Evolutionary conservation across 1,140 invertebrate genomes (phyloP), one percentile per base, ranked within the genome.

Genomic region (Gonioctena quinquepunctata): DNA sequence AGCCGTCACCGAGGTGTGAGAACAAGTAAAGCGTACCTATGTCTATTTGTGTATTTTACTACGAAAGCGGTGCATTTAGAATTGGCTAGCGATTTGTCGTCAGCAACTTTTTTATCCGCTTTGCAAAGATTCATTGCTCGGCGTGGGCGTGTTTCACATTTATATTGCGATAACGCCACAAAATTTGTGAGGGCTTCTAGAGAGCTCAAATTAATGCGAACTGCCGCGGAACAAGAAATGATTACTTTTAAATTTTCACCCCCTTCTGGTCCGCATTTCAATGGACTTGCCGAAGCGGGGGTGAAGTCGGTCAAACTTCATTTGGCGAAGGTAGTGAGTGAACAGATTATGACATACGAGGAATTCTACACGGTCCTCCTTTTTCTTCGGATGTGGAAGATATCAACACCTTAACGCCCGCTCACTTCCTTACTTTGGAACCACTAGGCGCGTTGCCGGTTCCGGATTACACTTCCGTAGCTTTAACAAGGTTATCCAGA

Each of bases 121-220:
- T n/a, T n/a, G n/a, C n/a, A n/a, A n/a, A n/a, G n/a, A n/a, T 59
- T 7, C 22, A 23, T 59, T 22, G 11, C 33, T 16, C 8, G 66
- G 6, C 5, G 54, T 4, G 50, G 50, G 23, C 25, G 70, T 27
- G 75, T 74, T 6, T 16, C 26, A 0, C 62, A 62, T 5, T 71
- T 85, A 0, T 79, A 77, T 68, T 70, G 66, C 18, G 84, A 84
- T 69, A 79, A 81, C 65, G 82, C 76, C 0, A 82, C 80, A 0
- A 83, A 80, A 57, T 84, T 84, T 66, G 56, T 78, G 6, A 77
- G 79, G 3, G 79, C 78, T 22, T 68, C 78, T 21, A 13, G 22
- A 59, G 22, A 59, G 7, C 18, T 59, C 6, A 59, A 59, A 5
- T 6, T 59, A 6, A 5, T 59, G 50, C 6, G 18, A 54, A 54